Conservation (phyloP, 2,797 vertebrate genomes). For the Perodicticus potto region DNA sequence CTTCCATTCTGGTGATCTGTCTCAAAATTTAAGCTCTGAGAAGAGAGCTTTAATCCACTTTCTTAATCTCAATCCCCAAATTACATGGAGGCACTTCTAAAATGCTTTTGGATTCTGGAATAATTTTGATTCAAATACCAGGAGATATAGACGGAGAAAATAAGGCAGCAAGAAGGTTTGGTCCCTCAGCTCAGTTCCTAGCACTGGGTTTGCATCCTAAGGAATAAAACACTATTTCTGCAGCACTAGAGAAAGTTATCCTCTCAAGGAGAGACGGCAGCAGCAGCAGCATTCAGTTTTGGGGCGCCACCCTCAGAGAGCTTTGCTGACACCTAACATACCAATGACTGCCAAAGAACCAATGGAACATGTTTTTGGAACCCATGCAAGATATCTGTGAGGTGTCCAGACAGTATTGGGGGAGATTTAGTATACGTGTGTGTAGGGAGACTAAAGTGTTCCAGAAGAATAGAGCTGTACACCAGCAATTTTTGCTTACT, state of each 20-base stretch:
- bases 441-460: not conserved
- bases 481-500: not conserved
- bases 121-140: not conserved
- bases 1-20: not conserved
- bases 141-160: not conserved
- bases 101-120: constrained; percentile 8
- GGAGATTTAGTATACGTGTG: not conserved
- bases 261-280: not conserved
- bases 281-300: not conserved
- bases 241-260: too few species aligned
- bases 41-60: not conserved
- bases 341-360: not conserved
- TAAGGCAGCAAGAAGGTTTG: not conserved
- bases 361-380: not conserved
- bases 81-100: not conserved
- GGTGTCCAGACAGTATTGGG: not conserved
- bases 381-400: not conserved
- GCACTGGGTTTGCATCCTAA: not conserved
- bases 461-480: not conserved
- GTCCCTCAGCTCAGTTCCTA: not conserved
- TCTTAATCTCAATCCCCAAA: not conserved
- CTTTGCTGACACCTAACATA: not conserved
- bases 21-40: constrained; percentile 9
- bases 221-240: not conserved
- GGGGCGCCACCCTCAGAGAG: not conserved